Base-by-base conservation (phyloP, 2,113 vertebrate genomes). In the Cololabis saira region DNA sequence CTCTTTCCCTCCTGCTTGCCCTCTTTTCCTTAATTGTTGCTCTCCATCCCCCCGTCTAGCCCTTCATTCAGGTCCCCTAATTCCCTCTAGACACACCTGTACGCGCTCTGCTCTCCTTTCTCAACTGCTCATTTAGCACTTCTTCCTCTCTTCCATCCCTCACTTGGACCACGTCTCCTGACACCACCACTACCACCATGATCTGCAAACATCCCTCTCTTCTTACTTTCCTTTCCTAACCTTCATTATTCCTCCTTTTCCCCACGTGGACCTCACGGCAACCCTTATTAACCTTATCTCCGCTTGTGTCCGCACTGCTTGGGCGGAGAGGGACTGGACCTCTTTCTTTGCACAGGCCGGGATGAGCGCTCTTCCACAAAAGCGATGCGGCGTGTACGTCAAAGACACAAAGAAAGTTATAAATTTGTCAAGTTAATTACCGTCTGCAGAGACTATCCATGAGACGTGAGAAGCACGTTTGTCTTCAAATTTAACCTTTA, bases 281-380 rank as follows among this genome's bases (percentile, higher is more conserved):
- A 44, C 61, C 67, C 47, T 71, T 58, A 76, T 80, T 83, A 81
- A 64, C 54, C 76, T 85, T 78, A 85, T 81, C 76, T 65, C 56
- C 30, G 3, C 54, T 42, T 66, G 19, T 61, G 76, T 70, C 74
- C 22, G 15, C 57, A 64, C 64, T 21, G 27, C 76, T 74, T 72
- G 71, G 42, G 59, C 71, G 50, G 45, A 67, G 58, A 70, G 72
- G 66, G 69, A 75, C 44, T 30, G 64, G 58, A 71, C 56, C 24
- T 61, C 69, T 76, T 67, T 84, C 71, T 86, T 71, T 82, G 84
- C 78, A 83, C 68, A 61, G 71, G 66, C 76, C 57, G 78, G 45
- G 72, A 75, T 81, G 67, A 82, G 70, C 72, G 37, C 22, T 67
- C 76, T 61, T 63, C 59, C 15, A 30, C 42, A 55, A 49, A n/a